Evolutionary conservation across 2,797 vertebrate species (phyloP).

Genomic region (Diglossa cyanea): DNA sequence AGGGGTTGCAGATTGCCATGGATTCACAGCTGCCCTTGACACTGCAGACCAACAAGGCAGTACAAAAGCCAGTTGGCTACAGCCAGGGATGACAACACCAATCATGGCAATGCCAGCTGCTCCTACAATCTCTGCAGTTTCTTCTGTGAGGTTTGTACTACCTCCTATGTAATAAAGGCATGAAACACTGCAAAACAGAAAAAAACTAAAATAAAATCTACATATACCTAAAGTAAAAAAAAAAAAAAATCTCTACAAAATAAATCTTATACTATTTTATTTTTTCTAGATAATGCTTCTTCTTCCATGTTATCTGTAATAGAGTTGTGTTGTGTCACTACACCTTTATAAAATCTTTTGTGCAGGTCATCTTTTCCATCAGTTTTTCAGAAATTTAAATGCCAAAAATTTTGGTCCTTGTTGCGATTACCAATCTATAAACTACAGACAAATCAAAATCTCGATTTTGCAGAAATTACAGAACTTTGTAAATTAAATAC

Average conservation of each 20-base stretch:
- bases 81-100: not conserved
- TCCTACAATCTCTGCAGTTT: not conserved
- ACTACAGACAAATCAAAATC: not conserved
- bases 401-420: not conserved
- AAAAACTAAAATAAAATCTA: not conserved
- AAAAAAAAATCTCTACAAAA: not conserved
- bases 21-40: not conserved
- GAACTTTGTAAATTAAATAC: not conserved
- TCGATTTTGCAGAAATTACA: not conserved
- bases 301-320: not conserved
- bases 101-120: not conserved
- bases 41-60: not conserved
- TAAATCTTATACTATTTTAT: not conserved
- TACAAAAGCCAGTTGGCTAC: not conserved
- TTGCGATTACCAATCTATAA: not conserved
- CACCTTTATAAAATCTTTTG: not conserved
- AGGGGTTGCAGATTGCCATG: not conserved
- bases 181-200: not conserved
- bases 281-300: not conserved
- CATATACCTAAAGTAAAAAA: not conserved
- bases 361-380: not conserved
- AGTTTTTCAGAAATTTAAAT: not conserved
- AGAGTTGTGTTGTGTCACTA: not conserved
- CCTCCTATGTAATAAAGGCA: not conserved
- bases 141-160: not conserved